phyloP scores from a whole-genome alignment of 2,888 invertebrate species.

The Anarsia innoxiella region DNA sequence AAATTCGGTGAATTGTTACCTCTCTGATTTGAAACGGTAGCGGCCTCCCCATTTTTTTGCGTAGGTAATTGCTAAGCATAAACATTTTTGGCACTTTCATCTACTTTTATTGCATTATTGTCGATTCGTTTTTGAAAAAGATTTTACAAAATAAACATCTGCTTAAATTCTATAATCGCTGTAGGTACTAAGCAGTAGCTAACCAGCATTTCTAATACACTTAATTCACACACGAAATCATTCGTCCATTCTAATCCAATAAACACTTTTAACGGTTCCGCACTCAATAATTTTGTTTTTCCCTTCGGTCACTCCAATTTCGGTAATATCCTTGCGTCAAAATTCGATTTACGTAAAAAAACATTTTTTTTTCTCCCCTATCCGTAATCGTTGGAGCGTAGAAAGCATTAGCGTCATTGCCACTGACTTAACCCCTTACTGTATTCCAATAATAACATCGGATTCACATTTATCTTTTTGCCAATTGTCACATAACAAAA shows the following conservation, averaged over 20 bases:
- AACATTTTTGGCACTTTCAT: too few species aligned
- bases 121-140: too few species aligned
- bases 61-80: not conserved
- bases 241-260: conserved; percentile 50
- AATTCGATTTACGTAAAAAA: conserved; percentile 66
- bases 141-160: too few species aligned
- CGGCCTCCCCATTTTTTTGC: conserved; percentile 17
- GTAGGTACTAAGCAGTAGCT: too few species aligned
- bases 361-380: conserved; percentile 40
- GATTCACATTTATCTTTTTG: conserved; percentile 38
- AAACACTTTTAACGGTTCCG: conserved; percentile 49
- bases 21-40: conserved; percentile 42
- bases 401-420: conserved; percentile 51
- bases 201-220: too few species aligned
- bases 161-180: not conserved
- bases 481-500: conserved; percentile 32
- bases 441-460: conserved; percentile 38
- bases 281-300: conserved; percentile 57
- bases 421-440: conserved; percentile 31
- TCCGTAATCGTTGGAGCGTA: conserved; percentile 42
- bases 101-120: too few species aligned
- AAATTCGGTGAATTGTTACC: conserved; percentile 67
- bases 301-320: conserved; percentile 63
- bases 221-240: conserved; percentile 21
- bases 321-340: conserved; percentile 53